Base-by-base conservation (phyloP, 2,113 vertebrate species). In the Alouatta palliata region DNA sequence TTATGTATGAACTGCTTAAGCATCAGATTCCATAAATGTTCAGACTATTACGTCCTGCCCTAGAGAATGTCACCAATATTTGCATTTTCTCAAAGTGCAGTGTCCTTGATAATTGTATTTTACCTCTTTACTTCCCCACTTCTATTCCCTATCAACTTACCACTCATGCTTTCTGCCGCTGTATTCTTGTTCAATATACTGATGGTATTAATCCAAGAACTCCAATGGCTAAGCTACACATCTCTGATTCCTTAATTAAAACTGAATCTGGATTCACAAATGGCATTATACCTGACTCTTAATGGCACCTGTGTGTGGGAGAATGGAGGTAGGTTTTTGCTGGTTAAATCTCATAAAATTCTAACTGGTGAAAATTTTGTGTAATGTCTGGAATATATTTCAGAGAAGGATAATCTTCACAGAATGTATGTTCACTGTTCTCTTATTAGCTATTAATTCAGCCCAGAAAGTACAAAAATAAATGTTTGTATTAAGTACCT, bases 381-480 rank as follows among this genome's bases (percentile, higher is more conserved):
- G 17, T 92, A 7, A 40, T 56, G 40, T 49, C 30, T 88, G 5
- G 12, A 77, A 40, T 64, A 10, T 91, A 56, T 56, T 73, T 37
- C 16, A 88, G 8, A 30, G 20, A 85, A 82, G 37, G 13, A 0
- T 43, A 54, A 25, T 73, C n/a, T 71, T 86, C 32, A 45, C 14
- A 68, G 40, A 70, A 56, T 81, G 12, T 30, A 30, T 14, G 2
- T 77, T 73, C 23, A n/a, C 3, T 23, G 7, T 40, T 93, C 5
- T 88, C 32, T 91, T 66, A 70, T 80, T 58, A 14, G 21, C 23
- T 83, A 66, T 68, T 77, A 87, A 64, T 77, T 91, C 21, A 84
- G 3, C 30, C 4, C 17, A 32, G 47, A 58, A 70, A 58, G 8
- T 71, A 37, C 7, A 43, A 85, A 76, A 76, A 75, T 12, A 49